phyloP scores from a whole-genome alignment of 2,113 vertebrate species.

The Microtus oregoni region DNA sequence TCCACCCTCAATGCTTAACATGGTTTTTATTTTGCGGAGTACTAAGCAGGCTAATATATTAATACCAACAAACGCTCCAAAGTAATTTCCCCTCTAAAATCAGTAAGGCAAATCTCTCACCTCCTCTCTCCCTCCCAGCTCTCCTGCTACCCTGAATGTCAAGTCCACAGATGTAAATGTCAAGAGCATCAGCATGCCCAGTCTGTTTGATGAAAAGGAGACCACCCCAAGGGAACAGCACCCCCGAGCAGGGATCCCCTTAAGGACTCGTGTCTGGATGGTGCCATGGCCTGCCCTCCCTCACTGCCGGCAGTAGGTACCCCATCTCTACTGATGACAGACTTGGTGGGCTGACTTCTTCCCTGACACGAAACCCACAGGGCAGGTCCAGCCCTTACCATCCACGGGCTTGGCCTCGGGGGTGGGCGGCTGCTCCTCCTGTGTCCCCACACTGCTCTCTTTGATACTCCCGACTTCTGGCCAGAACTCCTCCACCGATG shows the following conservation, averaged over 20 bases:
- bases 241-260: accelerated
- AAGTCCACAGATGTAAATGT: not conserved
- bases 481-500: conserved; percentile 94
- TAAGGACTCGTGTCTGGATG: not conserved
- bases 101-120: not conserved
- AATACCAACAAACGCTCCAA: not conserved
- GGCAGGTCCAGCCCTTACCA: conserved; percentile 80
- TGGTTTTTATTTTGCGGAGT: not conserved
- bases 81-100: conserved; percentile 14
- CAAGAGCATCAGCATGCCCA: not conserved
- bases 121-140: no score
- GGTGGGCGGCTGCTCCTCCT: conserved; percentile 84
- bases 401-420: conserved; percentile 88
- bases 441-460: conserved; percentile 84
- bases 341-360: not conserved
- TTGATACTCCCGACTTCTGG: conserved; percentile 91
- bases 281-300: not conserved
- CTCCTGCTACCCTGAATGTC: not conserved
- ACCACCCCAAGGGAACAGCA: not conserved
- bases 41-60: not conserved
- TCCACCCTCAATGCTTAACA: not conserved
- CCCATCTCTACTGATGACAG: not conserved
- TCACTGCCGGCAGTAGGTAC: no score
- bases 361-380: no score
- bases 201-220: not conserved